Evolutionary conservation across 1,140 invertebrate genomes (phyloP).

Genomic region (Drosophila rhopaloa): DNA sequence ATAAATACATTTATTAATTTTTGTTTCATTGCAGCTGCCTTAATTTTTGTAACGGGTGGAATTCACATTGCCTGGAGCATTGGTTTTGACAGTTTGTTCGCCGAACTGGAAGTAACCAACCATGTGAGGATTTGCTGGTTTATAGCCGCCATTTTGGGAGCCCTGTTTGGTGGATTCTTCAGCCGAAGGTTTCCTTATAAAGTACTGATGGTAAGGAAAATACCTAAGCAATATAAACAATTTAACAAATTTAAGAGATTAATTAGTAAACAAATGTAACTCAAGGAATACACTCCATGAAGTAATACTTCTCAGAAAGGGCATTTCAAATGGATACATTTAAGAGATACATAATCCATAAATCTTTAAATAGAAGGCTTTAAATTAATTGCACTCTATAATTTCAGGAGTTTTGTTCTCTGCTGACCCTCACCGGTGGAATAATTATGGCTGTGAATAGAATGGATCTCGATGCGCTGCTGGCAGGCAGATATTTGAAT

Average conservation of each 20-base stretch:
- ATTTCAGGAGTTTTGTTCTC: slow-evolving; percentile 52
- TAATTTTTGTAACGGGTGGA: slow-evolving; percentile 65
- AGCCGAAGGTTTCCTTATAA: slow-evolving; percentile 42
- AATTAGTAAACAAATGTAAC: too few relatives aligned
- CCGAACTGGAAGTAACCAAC: slow-evolving; percentile 26
- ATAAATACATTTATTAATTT: neutral
- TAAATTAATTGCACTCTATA: too few relatives aligned
- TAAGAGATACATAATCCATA: too few relatives aligned
- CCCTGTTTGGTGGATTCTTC: slow-evolving; percentile 26
- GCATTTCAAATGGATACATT: neutral
- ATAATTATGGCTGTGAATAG: slow-evolving; percentile 24
- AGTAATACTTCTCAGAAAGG: neutral
- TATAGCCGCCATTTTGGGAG: slow-evolving; percentile 54
- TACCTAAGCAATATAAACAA: too few relatives aligned
- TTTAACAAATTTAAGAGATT: too few relatives aligned
- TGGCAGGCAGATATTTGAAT: slow-evolving; percentile 59
- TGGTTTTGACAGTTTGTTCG: slow-evolving; percentile 39
- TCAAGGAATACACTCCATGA: too few relatives aligned
- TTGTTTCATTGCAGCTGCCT: slow-evolving; percentile 30
- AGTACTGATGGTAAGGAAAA: slow-evolving; percentile 45
- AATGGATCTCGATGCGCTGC: slow-evolving; percentile 26
- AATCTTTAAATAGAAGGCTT: neutral
- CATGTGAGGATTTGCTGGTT: slow-evolving; percentile 66
- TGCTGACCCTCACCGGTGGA: slow-evolving; percentile 52
- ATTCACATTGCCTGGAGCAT: slow-evolving; percentile 75